These are phyloP conservation scores for Diloba caeruleocephala DNA, from an alignment of 2,888 invertebrate genomes.

Conservation along the genomic window DNA sequence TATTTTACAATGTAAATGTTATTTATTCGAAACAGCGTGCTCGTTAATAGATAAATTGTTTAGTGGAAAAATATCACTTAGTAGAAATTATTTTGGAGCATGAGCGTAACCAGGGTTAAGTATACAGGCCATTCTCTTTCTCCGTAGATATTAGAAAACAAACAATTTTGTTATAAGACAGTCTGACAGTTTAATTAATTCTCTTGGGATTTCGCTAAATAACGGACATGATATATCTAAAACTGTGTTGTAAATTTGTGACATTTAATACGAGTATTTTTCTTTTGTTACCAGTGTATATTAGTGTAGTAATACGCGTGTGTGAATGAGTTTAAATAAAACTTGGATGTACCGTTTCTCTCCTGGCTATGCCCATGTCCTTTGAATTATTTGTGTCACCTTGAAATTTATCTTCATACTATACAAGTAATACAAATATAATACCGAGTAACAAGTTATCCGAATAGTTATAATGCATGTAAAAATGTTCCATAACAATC, in stretches of 20 bases:
- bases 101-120: constrained; percentile 23
- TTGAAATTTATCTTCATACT: constrained; percentile 1
- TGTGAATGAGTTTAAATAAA: too few relatives aligned
- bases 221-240: too few relatives aligned
- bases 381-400: constrained; percentile 13
- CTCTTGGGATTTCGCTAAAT: too few relatives aligned
- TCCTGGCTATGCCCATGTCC: constrained; percentile 26
- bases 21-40: constrained; percentile 59
- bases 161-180: not conserved
- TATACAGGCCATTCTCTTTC: not conserved
- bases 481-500: constrained; percentile 65
- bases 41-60: constrained; percentile 44
- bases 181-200: too few relatives aligned
- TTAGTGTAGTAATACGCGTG: too few relatives aligned
- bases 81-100: constrained; percentile 10
- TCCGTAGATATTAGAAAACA: not conserved
- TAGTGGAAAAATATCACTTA: constrained; percentile 23
- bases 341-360: too few relatives aligned
- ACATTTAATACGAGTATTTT: too few relatives aligned
- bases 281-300: too few relatives aligned
- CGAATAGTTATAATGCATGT: constrained; percentile 57
- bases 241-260: too few relatives aligned
- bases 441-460: constrained; percentile 63
- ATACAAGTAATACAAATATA: constrained; percentile 41
- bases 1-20: constrained; percentile 47